phyloP scores from a whole-genome alignment of 2,113 vertebrate species.

The Litocranius walleri region DNA sequence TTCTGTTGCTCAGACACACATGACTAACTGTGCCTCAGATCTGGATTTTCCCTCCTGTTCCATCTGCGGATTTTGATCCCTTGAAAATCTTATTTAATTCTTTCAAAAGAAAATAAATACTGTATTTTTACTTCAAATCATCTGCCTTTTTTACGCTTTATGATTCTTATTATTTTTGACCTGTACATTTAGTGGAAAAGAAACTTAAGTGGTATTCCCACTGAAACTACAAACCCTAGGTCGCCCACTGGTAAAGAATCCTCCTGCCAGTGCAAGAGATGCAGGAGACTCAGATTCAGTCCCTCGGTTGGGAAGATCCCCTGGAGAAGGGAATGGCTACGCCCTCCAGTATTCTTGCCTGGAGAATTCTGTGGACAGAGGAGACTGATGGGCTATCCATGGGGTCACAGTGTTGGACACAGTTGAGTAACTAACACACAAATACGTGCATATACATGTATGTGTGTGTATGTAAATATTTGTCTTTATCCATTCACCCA shows the following conservation, averaged over 20 bases:
- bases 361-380: background rate
- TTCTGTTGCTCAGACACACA: background rate
- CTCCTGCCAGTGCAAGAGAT: background rate
- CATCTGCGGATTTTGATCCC: background rate
- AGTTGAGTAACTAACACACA: background rate
- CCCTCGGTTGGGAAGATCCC: background rate
- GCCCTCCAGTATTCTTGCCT: background rate
- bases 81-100: background rate
- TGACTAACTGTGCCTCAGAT: background rate
- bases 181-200: background rate
- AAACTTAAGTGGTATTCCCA: background rate
- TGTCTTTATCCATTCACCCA: background rate
- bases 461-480: background rate
- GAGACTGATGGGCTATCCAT: background rate
- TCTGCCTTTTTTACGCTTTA: background rate
- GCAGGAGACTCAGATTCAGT: background rate
- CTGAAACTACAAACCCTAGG: background rate
- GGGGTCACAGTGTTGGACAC: background rate
- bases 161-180: background rate
- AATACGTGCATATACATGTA: background rate
- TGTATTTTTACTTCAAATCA: background rate
- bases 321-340: background rate
- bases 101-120: background rate
- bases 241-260: background rate
- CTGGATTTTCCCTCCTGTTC: background rate